Percentiles rank a stretch among this genome's conserved stretches.
Conservation (phyloP, 1,140 invertebrate species). For the Oreohelix idahoensis region DNA sequence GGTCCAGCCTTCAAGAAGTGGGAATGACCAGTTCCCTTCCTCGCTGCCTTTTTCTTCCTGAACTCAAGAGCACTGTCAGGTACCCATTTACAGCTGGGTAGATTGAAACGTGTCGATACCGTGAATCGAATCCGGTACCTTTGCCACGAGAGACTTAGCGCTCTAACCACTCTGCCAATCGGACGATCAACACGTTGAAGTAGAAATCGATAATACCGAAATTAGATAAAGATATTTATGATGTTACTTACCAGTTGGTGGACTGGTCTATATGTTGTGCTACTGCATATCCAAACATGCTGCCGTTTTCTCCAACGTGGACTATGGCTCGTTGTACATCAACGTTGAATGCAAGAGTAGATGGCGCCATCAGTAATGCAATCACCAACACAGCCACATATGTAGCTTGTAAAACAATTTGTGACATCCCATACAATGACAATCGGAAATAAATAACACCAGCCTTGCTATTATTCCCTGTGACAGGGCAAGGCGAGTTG, state of each 20-base stretch:
- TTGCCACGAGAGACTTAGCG: no score
- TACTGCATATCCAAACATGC: conserved; percentile 77
- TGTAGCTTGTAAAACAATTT: neutral
- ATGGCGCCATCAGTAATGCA: conserved; percentile 13
- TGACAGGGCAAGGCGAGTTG: neutral
- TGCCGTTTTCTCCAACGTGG: conserved; percentile 70
- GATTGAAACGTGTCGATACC: no score
- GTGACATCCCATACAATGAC: neutral
- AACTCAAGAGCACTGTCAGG: no score
- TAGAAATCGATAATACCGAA: no score
- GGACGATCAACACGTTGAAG: no score
- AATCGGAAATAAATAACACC: neutral
- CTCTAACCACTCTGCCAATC: no score
- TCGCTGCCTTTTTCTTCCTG: no score
- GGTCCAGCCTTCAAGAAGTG: no score
- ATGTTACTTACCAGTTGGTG: conserved; percentile 73
- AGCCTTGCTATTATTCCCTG: neutral
- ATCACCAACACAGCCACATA: conserved; percentile 19
- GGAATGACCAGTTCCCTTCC: no score
- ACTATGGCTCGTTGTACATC: conserved; percentile 72
- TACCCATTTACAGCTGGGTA: no score
- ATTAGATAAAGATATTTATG: no score
- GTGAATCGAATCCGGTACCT: no score
- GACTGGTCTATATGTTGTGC: conserved; percentile 74
- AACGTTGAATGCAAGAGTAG: conserved; percentile 73